These are phyloP conservation scores for Caenorhabditis sp. DNA, from an alignment of 2,888 invertebrate species.

Conservation along the genomic window DNA sequence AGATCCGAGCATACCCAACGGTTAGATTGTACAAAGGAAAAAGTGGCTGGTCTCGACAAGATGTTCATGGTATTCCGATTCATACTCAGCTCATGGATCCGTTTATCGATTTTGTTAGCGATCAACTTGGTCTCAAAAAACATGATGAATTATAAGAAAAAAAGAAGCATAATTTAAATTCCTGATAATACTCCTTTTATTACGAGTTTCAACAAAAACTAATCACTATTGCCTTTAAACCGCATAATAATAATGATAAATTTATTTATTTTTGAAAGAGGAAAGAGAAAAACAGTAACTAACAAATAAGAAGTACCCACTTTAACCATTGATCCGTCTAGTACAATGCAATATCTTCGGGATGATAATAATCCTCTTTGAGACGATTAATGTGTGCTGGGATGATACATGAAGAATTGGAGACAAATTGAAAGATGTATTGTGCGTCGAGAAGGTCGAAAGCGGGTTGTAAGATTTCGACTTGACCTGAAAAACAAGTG, in stretches of 20 bases:
- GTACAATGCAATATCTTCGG: conserved; percentile 40
- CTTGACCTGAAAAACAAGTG: conserved; percentile 20
- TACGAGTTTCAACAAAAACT: not conserved
- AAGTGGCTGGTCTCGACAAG: conserved; percentile 46
- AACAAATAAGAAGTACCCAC: not conserved
- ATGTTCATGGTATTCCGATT: conserved; percentile 49
- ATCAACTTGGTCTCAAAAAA: conserved; percentile 45
- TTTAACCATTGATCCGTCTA: conserved; percentile 1
- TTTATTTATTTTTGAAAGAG: not conserved
- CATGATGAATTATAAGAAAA: conserved; percentile 47
- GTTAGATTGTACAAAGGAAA: conserved; percentile 74
- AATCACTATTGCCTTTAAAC: not conserved
- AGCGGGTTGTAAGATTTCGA: conserved; percentile 51
- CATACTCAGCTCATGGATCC: conserved; percentile 52
- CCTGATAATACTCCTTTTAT: not conserved
- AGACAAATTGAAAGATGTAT: conserved; percentile 56
- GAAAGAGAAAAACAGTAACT: not conserved
- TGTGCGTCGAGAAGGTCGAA: conserved; percentile 57
- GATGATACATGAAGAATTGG: conserved; percentile 53
- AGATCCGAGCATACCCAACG: conserved; percentile 76
- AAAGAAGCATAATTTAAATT: not conserved
- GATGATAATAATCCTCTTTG: conserved; percentile 61
- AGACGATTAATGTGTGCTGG: conserved; percentile 56
- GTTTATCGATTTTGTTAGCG: conserved; percentile 40
- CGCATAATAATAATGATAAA: not conserved